Evolutionary conservation across 2,113 vertebrate species (phyloP), one percentile per base, ranked within the genome.

Genomic region (Ptilorrhoa leucosticta): DNA sequence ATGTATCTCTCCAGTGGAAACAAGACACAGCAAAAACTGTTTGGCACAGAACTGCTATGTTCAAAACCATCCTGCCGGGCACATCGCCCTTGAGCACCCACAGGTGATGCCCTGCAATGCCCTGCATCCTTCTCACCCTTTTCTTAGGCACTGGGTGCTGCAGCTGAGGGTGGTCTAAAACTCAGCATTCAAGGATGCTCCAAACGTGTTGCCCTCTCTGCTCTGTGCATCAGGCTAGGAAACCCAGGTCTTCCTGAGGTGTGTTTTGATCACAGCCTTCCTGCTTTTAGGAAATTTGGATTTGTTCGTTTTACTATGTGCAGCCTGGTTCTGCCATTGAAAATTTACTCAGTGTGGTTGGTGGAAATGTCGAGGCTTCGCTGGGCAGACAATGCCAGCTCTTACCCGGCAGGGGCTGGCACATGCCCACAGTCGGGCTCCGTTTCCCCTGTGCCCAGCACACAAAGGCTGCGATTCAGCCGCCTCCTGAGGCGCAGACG

Each of bases 391-490:
- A 89, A 9, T 70, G 63, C 68, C 68, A 47, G 72, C 45, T 60
- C 56, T 70, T 37, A 73, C n/a, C 35, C 11, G 0, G 47, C 21
- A 7, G 71, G 78, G 63, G 39, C 82, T 94, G 87, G 92, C 75
- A 88, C 80, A 66, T 83, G 79, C 86, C 91, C 76, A 7, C 44
- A 27, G 80, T 56, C 5, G 0, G 71, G 60, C 78, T 83, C 44
- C 2, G 0, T 78, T 80, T 92, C 72, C 71, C 72, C 58, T 9
- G 68, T 4, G 4, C 45, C 69, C 15, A 4, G 83, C 69, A 21
- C 80, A 94, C 89, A 94, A 83, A 90, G 76, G n/a, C 85, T 48
- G 79, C 3, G 1, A 70, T 92, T 94, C 88, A 87, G 60, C 48
- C 2, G 1, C 71, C 76, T 72, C 68, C 89, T 15, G 20, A 88